Percentiles rank a stretch among this genome's conserved stretches.
These are phyloP conservation scores for Blastobasis lacticolella DNA, from an alignment of 2,888 invertebrate species.

Conservation along the genomic window DNA sequence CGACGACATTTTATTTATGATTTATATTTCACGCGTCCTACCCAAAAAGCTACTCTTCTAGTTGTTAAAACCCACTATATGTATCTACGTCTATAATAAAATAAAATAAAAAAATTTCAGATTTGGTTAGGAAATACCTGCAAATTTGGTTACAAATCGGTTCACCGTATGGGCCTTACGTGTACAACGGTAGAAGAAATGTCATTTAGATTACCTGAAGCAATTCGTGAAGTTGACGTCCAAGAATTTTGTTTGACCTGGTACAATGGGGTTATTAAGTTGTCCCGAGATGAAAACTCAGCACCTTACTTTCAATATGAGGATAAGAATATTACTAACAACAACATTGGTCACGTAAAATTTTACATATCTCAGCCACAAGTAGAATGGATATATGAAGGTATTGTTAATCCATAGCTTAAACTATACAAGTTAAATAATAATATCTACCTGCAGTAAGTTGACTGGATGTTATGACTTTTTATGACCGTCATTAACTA, in stretches of 20 bases:
- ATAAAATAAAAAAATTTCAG: too few relatives aligned
- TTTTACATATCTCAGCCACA: slow-evolving; percentile 19
- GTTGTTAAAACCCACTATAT: too few relatives aligned
- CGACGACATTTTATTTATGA: too few relatives aligned
- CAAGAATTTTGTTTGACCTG: slow-evolving; percentile 12
- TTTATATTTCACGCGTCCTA: too few relatives aligned
- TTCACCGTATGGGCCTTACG: too few relatives aligned
- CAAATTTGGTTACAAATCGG: too few relatives aligned
- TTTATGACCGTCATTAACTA: slow-evolving; percentile 28
- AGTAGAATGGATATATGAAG: slow-evolving; percentile 35
- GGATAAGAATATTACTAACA: not conserved
- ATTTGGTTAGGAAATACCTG: too few relatives aligned
- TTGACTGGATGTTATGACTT: not conserved
- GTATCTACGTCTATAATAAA: too few relatives aligned
- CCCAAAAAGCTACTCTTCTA: too few relatives aligned
- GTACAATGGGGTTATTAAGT: slow-evolving; percentile 2
- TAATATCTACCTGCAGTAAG: not conserved
- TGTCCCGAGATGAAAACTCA: not conserved
- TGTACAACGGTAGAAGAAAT: too few relatives aligned
- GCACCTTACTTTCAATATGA: slow-evolving; percentile 1
- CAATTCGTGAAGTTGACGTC: not conserved
- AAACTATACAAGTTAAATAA: not conserved
- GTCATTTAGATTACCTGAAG: too few relatives aligned
- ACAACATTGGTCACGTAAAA: slow-evolving; percentile 25
- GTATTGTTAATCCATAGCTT: slow-evolving; percentile 26